Percentiles rank a stretch among this genome's conserved stretches.
phyloP scores from a whole-genome alignment of 2,113 vertebrate species.

The Bubo scandiacus region DNA sequence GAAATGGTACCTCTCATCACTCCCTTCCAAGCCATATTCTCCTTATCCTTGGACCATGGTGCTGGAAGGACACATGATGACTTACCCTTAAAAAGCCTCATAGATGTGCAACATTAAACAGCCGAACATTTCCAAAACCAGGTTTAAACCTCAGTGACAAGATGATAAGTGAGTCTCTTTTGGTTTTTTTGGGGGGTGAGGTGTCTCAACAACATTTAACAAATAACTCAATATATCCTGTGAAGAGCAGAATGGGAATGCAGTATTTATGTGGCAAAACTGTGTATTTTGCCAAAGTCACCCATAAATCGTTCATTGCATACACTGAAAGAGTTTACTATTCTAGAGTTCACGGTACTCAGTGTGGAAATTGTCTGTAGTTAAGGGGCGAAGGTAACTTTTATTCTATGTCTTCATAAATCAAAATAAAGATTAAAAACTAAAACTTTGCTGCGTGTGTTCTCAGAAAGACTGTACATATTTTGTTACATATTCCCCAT shows the following conservation, averaged over 20 bases:
- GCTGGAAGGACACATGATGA: background rate
- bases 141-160: background rate
- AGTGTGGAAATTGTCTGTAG: background rate
- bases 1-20: background rate
- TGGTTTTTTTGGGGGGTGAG: background rate
- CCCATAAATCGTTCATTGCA: background rate
- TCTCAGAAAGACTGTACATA: background rate
- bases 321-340: background rate
- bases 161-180: background rate
- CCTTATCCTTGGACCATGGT: background rate
- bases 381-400: background rate
- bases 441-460: background rate
- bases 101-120: background rate
- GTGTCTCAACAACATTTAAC: background rate
- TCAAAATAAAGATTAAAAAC: background rate
- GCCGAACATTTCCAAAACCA: background rate
- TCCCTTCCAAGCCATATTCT: background rate
- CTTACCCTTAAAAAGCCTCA: background rate
- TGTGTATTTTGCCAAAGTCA: background rate
- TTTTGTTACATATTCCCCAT: background rate
- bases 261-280: background rate
- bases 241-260: background rate
- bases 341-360: background rate
- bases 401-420: background rate
- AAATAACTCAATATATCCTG: background rate